A percentile compares a stretch with the other conserved stretches of the same genome.
These are phyloP conservation scores for Maccullochella peelii DNA, from an alignment of 2,113 vertebrate species.

Conservation along the genomic window DNA sequence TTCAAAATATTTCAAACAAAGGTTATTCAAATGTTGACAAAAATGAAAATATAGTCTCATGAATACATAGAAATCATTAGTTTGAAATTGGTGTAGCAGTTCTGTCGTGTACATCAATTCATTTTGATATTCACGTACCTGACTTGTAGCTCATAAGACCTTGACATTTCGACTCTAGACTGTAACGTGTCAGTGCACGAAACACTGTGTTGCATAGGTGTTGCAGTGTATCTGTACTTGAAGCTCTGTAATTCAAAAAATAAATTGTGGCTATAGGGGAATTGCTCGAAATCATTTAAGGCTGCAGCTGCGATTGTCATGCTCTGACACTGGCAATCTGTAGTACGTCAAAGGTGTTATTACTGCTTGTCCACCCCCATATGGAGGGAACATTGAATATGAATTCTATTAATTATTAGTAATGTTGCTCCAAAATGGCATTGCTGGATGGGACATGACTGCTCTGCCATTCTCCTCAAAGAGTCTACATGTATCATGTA, in stretches of 20 bases:
- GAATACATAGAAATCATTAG: neutral
- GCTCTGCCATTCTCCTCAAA: neutral
- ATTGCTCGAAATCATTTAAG: constrained; percentile 22
- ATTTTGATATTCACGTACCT: constrained; percentile 10
- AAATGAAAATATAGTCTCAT: neutral
- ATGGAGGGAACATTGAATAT: neutral
- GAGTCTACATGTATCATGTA: neutral
- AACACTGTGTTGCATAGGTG: constrained; percentile 4
- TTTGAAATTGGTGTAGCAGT: neutral
- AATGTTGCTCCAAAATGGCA: constrained; percentile 5
- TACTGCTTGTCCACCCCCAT: neutral
- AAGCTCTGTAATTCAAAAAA: constrained; percentile 34
- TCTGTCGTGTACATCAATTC: neutral
- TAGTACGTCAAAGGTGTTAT: constrained; percentile 39
- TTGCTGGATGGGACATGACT: neutral
- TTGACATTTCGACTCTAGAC: neutral
- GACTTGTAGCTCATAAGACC: neutral
- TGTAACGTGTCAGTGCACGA: neutral
- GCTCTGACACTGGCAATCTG: constrained; percentile 37
- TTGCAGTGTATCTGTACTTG: constrained; percentile 25
- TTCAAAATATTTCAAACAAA: neutral
- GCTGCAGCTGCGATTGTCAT: constrained; percentile 40
- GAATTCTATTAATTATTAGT: constrained; percentile 24
- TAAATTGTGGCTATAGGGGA: constrained; percentile 5
- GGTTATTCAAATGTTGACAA: neutral